Conservation (phyloP, 2,113 vertebrate species). For the Brachypodius melanocephalos region DNA sequence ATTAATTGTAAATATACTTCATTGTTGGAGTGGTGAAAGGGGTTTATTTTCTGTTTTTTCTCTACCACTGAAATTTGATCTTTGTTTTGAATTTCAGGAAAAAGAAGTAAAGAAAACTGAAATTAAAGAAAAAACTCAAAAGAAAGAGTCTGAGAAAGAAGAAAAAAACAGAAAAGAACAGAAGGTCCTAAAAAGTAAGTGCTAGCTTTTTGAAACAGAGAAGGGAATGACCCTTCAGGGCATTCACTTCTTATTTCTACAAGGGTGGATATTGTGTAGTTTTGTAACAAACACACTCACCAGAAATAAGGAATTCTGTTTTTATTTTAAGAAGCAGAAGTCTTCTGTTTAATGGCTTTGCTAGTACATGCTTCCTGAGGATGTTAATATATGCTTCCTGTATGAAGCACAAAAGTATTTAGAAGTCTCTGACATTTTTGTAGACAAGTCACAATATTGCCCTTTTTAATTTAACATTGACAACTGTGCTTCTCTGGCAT, state of each 20-base stretch:
- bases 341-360: not conserved
- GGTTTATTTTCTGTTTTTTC: not conserved
- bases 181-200: constrained; percentile 81
- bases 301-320: not conserved
- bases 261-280: not conserved
- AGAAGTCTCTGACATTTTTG: not conserved
- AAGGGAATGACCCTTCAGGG: not conserved
- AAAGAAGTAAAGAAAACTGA: constrained; percentile 83
- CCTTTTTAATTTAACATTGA: not conserved
- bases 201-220: not conserved
- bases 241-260: not conserved
- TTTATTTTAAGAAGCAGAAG: not conserved
- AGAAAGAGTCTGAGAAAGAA: constrained; percentile 82
- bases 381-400: not conserved
- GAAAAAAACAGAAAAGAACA: constrained; percentile 80
- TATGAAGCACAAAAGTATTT: not conserved
- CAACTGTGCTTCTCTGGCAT: not conserved
- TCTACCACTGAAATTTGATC: not conserved
- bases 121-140: constrained; percentile 82
- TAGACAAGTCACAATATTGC: not conserved
- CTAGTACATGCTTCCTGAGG: not conserved
- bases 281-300: not conserved
- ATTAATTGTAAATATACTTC: not conserved
- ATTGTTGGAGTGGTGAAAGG: not conserved
- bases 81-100: constrained; percentile 62